Conservation (phyloP, 2,113 vertebrate species). For the Takifugu bimaculatus region DNA sequence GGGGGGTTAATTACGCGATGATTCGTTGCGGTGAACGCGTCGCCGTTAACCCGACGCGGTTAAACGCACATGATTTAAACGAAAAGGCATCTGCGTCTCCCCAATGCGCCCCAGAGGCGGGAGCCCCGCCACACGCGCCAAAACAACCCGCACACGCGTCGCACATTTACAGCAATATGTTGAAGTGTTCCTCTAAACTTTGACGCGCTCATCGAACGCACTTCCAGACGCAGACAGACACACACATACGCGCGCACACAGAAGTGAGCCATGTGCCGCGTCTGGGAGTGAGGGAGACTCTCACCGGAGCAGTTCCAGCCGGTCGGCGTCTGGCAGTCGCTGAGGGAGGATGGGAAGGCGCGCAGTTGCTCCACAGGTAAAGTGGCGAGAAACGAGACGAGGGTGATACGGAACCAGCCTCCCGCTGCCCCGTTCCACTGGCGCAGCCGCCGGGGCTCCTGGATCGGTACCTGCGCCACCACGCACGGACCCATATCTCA, state of each 20-base stretch:
- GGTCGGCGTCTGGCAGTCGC: slow-evolving; percentile 97
- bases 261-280: neutral
- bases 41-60: neutral
- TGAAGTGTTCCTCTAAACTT: slow-evolving; percentile 26
- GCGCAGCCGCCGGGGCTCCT: slow-evolving; percentile 63
- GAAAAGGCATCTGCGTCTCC: slow-evolving; percentile 28
- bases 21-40: too few species aligned
- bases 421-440: slow-evolving; percentile 70
- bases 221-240: too few species aligned
- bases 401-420: slow-evolving; percentile 75
- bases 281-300: slow-evolving; percentile 38
- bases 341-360: slow-evolving; percentile 95
- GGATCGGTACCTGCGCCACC: slow-evolving; percentile 54
- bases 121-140: too few species aligned
- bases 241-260: neutral
- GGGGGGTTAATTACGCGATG: too few species aligned
- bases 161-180: neutral
- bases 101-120: neutral
- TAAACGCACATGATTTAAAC: slow-evolving; percentile 11
- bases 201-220: neutral
- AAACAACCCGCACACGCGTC: neutral
- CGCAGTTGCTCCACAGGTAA: slow-evolving; percentile 85
- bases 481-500: slow-evolving; percentile 71
- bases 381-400: slow-evolving; percentile 74
- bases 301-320: slow-evolving; percentile 99